Evolutionary conservation across 2,888 invertebrate species (phyloP).

Genomic region (Thalpophila matura): DNA sequence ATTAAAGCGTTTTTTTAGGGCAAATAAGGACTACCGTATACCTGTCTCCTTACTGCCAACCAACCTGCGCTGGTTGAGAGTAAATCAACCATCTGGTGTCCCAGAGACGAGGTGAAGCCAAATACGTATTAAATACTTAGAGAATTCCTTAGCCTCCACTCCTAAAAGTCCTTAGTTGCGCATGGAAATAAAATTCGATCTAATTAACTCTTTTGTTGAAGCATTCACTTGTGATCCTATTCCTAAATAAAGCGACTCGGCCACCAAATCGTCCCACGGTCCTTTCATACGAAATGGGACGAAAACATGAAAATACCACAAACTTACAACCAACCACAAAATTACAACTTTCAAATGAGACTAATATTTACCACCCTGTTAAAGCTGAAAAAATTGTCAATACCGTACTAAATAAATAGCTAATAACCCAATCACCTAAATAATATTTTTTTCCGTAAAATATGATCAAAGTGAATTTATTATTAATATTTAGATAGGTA

Average conservation of each 20-base stretch:
- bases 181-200: constrained; percentile 62
- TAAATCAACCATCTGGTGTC: constrained; percentile 70
- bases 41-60: constrained; percentile 86
- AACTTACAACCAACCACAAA: too few relatives aligned
- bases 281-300: too few relatives aligned
- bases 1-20: constrained; percentile 82
- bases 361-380: too few relatives aligned
- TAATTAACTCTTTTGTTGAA: constrained; percentile 46
- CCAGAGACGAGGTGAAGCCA: constrained; percentile 79
- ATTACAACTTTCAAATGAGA: too few relatives aligned
- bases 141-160: constrained; percentile 65
- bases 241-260: constrained; percentile 2
- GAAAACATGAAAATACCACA: too few relatives aligned
- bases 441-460: too few relatives aligned
- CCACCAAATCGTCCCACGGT: too few relatives aligned
- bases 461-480: too few relatives aligned
- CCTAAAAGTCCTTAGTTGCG: constrained; percentile 70
- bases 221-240: constrained; percentile 57
- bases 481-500: too few relatives aligned
- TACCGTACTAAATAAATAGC: too few relatives aligned
- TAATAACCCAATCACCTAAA: too few relatives aligned
- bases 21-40: constrained; percentile 83
- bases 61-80: constrained; percentile 84
- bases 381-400: too few relatives aligned
- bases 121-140: constrained; percentile 73